Evolutionary conservation across 2,888 invertebrate genomes (phyloP).

Genomic region (Dolichopus griseipennis): DNA sequence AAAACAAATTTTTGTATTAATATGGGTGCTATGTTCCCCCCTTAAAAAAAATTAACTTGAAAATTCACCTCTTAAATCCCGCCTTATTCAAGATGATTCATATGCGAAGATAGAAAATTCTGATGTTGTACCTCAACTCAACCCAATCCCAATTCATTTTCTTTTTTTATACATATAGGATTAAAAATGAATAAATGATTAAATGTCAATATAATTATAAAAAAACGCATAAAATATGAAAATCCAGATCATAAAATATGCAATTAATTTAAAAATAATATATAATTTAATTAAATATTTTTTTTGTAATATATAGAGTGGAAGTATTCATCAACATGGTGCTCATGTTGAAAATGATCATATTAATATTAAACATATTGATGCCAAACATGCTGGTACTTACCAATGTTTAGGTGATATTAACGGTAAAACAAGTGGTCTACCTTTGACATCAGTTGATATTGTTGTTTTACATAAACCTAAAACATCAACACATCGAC

Average conservation of each 20-base stretch:
- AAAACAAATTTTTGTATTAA: too few species aligned
- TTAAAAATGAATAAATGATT: too few species aligned
- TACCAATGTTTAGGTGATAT: conserved; percentile 38
- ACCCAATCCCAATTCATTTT: too few species aligned
- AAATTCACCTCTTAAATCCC: too few species aligned
- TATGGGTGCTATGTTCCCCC: too few species aligned
- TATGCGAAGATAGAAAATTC: too few species aligned
- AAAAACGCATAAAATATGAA: too few species aligned
- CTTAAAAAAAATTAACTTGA: too few species aligned
- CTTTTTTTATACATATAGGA: too few species aligned
- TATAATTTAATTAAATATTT: neutral
- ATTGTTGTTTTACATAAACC: conserved; percentile 36
- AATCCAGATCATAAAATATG: neutral
- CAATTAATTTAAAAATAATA: neutral
- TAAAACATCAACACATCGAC: conserved; percentile 37
- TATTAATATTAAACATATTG: conserved; percentile 31
- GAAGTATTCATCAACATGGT: conserved; percentile 19
- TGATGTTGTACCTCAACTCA: too few species aligned
- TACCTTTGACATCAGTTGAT: conserved; percentile 33
- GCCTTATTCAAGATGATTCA: too few species aligned
- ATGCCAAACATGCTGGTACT: conserved; percentile 32
- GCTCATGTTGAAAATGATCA: conserved; percentile 27
- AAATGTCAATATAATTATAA: too few species aligned
- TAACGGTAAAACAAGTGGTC: conserved; percentile 28
- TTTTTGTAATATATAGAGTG: conserved; percentile 27